A percentile compares a stretch with the other conserved stretches of the same genome.
phyloP scores from a whole-genome alignment of 2,113 vertebrate species.

The Manacus vitellinus region DNA sequence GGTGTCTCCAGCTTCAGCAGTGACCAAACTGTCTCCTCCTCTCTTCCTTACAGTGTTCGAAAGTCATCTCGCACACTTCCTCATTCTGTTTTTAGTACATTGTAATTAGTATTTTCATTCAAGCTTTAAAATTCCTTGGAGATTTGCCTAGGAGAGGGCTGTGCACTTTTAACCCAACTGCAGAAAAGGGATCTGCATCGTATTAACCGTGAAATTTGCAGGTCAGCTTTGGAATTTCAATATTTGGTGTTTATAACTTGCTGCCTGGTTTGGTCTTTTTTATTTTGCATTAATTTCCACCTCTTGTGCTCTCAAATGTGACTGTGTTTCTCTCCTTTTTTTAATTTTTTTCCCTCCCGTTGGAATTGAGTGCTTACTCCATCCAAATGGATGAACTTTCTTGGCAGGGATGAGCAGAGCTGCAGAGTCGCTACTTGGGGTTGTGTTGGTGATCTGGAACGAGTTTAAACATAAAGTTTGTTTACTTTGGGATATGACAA shows the following conservation, averaged over 20 bases:
- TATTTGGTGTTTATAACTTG: slow-evolving; percentile 61
- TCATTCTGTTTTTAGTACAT: slow-evolving; percentile 48
- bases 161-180: slow-evolving; percentile 61
- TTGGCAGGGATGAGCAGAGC: slow-evolving; percentile 6
- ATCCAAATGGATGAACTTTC: slow-evolving; percentile 32
- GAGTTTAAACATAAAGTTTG: slow-evolving; percentile 16
- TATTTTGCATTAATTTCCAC: slow-evolving; percentile 40
- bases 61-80: slow-evolving; percentile 38
- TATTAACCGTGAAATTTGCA: slow-evolving; percentile 54
- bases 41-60: background rate
- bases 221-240: slow-evolving; percentile 52
- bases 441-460: slow-evolving; percentile 11
- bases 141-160: slow-evolving; percentile 45
- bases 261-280: slow-evolving; percentile 47
- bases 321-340: background rate
- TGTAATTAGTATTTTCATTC: slow-evolving; percentile 60
- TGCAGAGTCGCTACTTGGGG: background rate
- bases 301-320: slow-evolving; percentile 22
- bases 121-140: slow-evolving; percentile 60
- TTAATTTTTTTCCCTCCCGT: background rate
- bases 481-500: background rate
- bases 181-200: slow-evolving; percentile 35
- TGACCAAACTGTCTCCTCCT: background rate
- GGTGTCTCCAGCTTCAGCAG: background rate
- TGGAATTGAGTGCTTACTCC: background rate